Base-by-base conservation (phyloP, 2,113 vertebrate species). In the Phalacrocorax pelagicus region DNA sequence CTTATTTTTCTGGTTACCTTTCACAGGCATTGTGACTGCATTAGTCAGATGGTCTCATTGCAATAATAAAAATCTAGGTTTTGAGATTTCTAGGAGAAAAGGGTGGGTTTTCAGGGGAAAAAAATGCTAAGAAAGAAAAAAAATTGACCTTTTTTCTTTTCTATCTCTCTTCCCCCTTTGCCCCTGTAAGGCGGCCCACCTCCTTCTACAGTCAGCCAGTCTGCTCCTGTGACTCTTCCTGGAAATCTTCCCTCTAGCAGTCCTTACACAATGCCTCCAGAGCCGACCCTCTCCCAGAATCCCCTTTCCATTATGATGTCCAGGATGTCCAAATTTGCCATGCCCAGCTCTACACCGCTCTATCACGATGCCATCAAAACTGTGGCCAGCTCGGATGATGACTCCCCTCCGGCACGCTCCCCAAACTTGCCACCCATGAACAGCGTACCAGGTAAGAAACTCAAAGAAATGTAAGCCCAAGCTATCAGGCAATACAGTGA, bases 281-380 rank as follows among this genome's bases (percentile, higher is more conserved):
- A 99, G 98, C 99, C 99, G 17, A 99, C 99, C 92, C 98, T 99
- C 42, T 99, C 99, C 92, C 99, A 99, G 98, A 99, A 99, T 94
- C 99, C 99, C 23, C 99, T 99, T 58, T 99, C 99, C 71, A 99
- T 99, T 90, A 99, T 99, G 99, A 99, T 99, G 99, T 99, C 99
- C 86, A 99, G 99, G 93, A 99, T 99, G 99, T 99, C 99, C 95
- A 99, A 99, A 98, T 99, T 99, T 96, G 99, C 99, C 75, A 99
- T 99, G 99, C 99, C 99, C 90, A 99, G 99, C 97, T 99, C 99
- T 66, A 99, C 99, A 65, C 99, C 99, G 0, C 98, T 99, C 24
- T 99, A 99, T 98, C 99, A 99, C 2, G 99, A 99, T 91, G 99
- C 99, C 98, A 99, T 99, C 98, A 99, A 99, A 98, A 99, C 99